Percentiles rank a stretch among this genome's conserved stretches.
Conservation (phyloP, 2,888 invertebrate genomes). For the Drosophila percnosoma region DNA sequence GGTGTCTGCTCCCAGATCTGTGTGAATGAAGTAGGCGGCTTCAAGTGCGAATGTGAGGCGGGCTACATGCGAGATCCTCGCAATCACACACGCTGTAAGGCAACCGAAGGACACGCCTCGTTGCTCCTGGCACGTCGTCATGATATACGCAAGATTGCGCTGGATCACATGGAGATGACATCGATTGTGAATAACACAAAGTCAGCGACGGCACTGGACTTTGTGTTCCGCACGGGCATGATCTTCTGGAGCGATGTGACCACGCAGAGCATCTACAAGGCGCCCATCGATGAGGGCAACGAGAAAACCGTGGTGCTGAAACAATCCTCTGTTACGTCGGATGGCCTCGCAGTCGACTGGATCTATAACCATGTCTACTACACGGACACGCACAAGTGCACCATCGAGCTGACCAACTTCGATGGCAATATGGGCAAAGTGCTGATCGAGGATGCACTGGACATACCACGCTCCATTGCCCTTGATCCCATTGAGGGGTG, state of each 20-base stretch:
- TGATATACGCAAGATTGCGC: constrained; percentile 95
- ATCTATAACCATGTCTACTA: constrained; percentile 98
- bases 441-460: constrained; percentile 92
- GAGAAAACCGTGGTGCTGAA: constrained; percentile 93
- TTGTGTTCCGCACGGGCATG: constrained; percentile 96
- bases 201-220: constrained; percentile 97
- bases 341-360: constrained; percentile 99
- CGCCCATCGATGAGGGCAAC: constrained; percentile 96
- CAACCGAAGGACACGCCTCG: constrained; percentile 95
- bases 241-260: constrained; percentile 99
- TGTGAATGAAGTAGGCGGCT: constrained; percentile 95
- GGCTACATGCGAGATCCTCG: constrained; percentile 95
- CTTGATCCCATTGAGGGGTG: constrained; percentile 96
- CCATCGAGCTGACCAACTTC: constrained; percentile 96
- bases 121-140: constrained; percentile 94
- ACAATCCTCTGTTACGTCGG: constrained; percentile 94
- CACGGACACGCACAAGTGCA: constrained; percentile 97
- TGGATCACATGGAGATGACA: constrained; percentile 96
- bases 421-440: constrained; percentile 96
- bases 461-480: constrained; percentile 97
- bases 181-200: constrained; percentile 96
- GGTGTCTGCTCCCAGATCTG: constrained; percentile 98
- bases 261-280: constrained; percentile 97
- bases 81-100: constrained; percentile 94
- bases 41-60: constrained; percentile 95